Evolutionary conservation across 2,888 invertebrate genomes (phyloP), one percentile per base, ranked within the genome.

Genomic region (Callosobruchus maculatus): DNA sequence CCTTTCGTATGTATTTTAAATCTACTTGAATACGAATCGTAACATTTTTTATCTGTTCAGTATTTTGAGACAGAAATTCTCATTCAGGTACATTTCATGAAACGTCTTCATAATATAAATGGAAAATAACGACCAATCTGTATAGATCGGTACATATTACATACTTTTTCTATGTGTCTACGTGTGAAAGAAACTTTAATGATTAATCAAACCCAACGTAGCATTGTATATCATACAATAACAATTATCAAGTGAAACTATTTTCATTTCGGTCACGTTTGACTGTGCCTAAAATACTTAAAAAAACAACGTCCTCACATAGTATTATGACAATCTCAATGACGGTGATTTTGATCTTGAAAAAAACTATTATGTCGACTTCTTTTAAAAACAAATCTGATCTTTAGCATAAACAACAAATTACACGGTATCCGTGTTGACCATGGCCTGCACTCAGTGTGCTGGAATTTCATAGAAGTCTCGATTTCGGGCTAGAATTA

Each of bases 231-330:
- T 49, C 49, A 13, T 49, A 49, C 13, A 7, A 49, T 49, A 49
- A 49, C 3, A 49, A 49, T 13, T 49, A 49, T 18, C 5, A 49
- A 49, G 18, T 49, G 49, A 18, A 49, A 49, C 49, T 49, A 49
- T 49, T 49, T 49, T 49, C 18, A 5, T 49, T 49, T 1, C 13
- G 74, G 70, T 74, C 72, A 68, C 73, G 68, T 30, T 68, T 73
- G 31, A 69, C 67, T 71, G 71, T 71, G 22, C 13, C 49, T 49
- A 49, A 49, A 49, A 49, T 18, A 49, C 18, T 7, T 26, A 13
- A 71, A 75, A 76, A 76, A 74, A 70, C 21, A 70, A 73, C 67
- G 74, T 76, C 73, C 74, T 75, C 71, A 72, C 71, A 67, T 68
- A 22, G 67, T 68, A 22, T n/a, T 74, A 71, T 68, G 72, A 74